Evolutionary conservation across 2,113 vertebrate species (phyloP).

Genomic region (Progne subis): DNA sequence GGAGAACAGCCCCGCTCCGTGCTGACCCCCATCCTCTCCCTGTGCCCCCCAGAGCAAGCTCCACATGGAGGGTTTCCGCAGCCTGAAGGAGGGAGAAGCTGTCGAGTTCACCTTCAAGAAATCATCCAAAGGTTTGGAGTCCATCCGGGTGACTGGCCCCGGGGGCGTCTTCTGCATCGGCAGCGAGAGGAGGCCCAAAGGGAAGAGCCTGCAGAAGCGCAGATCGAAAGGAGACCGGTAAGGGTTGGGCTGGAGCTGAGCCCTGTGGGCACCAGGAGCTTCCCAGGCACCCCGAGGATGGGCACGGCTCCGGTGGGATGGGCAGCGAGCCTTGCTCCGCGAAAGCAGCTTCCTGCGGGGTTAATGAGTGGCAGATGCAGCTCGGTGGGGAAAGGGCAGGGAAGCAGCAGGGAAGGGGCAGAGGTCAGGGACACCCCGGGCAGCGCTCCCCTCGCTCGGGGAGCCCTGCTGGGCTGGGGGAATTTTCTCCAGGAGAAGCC

Average conservation of each 20-base stretch:
- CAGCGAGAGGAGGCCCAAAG: slow-evolving; percentile 91
- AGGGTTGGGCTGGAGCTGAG: background rate
- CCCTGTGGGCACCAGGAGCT: background rate
- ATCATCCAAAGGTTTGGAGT: slow-evolving; percentile 93
- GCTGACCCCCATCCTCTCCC: background rate
- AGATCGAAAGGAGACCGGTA: slow-evolving; percentile 94
- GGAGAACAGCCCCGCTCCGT: rapidly evolving
- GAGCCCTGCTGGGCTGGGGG: background rate
- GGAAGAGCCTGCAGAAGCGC: slow-evolving; percentile 92
- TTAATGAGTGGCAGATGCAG: slow-evolving; percentile 88
- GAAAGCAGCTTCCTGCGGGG: slow-evolving; percentile 63
- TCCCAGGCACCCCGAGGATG: background rate
- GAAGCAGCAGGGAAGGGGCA: slow-evolving; percentile 60
- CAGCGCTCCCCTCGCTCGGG: background rate
- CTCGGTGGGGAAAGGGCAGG: slow-evolving; percentile 64
- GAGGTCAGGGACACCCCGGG: slow-evolving; percentile 77
- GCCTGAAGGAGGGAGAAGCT: slow-evolving; percentile 93
- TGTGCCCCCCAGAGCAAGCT: slow-evolving; percentile 87
- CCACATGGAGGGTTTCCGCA: slow-evolving; percentile 98
- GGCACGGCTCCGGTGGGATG: background rate
- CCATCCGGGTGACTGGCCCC: slow-evolving; percentile 89
- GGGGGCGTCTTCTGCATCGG: slow-evolving; percentile 91
- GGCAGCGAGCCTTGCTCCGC: background rate
- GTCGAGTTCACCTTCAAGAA: slow-evolving; percentile 98
- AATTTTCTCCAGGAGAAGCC: background rate